phyloP scores from a whole-genome alignment of 2,888 invertebrate species.

The Aethes cnicana region DNA sequence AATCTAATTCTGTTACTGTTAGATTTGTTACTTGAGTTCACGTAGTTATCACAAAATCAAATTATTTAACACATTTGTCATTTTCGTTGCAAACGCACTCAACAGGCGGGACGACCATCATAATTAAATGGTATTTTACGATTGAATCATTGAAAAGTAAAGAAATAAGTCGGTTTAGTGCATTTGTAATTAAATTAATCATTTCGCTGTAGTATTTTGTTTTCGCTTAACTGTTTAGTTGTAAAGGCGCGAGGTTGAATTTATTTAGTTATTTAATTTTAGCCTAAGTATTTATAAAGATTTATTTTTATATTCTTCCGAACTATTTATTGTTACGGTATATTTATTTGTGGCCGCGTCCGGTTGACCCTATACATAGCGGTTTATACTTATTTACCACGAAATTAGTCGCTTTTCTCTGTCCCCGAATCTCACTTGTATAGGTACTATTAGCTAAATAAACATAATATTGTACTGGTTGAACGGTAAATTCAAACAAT shows the following conservation, averaged over 20 bases:
- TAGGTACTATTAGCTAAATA: slow-evolving; percentile 43
- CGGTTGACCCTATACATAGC: slow-evolving; percentile 54
- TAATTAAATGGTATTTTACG: not conserved
- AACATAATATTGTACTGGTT: slow-evolving; percentile 26
- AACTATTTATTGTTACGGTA: slow-evolving; percentile 68
- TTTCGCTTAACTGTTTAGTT: slow-evolving; percentile 46
- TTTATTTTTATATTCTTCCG: slow-evolving; percentile 73
- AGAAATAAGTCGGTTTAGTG: not conserved
- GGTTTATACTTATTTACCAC: slow-evolving; percentile 75
- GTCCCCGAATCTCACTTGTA: slow-evolving; percentile 71
- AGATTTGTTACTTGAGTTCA: no score
- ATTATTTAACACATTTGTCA: slow-evolving; percentile 14
- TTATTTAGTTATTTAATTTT: slow-evolving; percentile 57
- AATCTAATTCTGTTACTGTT: no score
- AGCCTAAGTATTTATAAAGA: slow-evolving; percentile 75
- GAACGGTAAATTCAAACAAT: slow-evolving; percentile 5
- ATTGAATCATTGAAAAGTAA: not conserved
- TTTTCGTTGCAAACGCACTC: not conserved
- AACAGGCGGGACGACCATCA: slow-evolving; percentile 2
- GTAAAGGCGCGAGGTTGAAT: slow-evolving; percentile 45
- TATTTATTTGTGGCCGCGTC: slow-evolving; percentile 49
- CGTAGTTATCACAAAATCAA: no score
- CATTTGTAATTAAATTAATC: slow-evolving; percentile 3
- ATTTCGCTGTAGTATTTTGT: slow-evolving; percentile 33
- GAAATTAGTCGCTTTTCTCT: slow-evolving; percentile 62